Evolutionary conservation across 2,113 vertebrate species (phyloP), one percentile per base, ranked within the genome.

Genomic region (Glaucomys volans): DNA sequence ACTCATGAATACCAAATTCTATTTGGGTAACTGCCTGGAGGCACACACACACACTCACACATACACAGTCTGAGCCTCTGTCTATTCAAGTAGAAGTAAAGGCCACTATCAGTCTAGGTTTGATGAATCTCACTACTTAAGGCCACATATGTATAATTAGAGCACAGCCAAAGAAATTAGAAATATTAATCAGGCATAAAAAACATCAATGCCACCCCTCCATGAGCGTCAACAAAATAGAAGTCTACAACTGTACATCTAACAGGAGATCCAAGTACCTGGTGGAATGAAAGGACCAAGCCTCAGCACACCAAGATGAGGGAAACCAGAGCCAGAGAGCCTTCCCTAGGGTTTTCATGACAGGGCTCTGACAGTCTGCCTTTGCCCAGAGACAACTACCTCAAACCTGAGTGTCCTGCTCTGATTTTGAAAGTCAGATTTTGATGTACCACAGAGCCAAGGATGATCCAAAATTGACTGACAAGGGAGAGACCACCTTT

Each of bases 1-100:
- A 96, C 94, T 96, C 97, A 98, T 97, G 97, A 96, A 98, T 97
- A 97, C 82, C 94, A 94, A 94, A 95, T 97, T 91, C 82, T 97
- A 89, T 96, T 72, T 98, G 97, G 89, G 79, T 97, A 95, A 54
- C 82, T 96, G 91, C 79, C 93, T 96, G 83, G 85, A 91, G 89
- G n/a, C 72, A 8, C 52, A 50, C 18, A 59, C 47, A n/a, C n/a
- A 40, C n/a, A 57, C 67, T 47, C 52, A 71, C 64, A 59, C 16
- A 7, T 18, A 40, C 26, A 26, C 4, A 28, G 81, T 80, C 66
- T 20, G 52, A 92, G 62, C 14, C 54, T 59, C 47, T 35, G 50
- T 87, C 81, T 83, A 2, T 83, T 81, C 24, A 26, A n/a, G 50
- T 42, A 66, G 64, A 94, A 94, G 47, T 52, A 83, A 81, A 87